Evolutionary conservation across 2,888 invertebrate genomes (phyloP), one percentile per base, ranked within the genome.

Genomic region (Noctua janthina): DNA sequence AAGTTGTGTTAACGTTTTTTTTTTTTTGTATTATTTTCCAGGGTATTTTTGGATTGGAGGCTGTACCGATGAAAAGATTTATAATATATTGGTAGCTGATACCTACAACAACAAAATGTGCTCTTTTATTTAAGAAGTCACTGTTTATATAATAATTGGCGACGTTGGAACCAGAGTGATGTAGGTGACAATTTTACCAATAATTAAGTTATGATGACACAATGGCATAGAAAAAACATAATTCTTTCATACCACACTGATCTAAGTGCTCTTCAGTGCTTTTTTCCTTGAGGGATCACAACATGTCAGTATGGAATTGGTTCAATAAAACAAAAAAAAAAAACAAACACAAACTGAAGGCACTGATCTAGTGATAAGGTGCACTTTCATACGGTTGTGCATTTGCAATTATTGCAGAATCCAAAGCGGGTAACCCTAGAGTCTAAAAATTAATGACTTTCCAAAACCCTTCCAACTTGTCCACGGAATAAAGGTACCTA

Each of bases 1-100:
- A 85, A 81, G 81, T 46, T 85, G 77, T 81, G 87, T 87, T 87
- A 87, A 81, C 82, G 35, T 35, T 35, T 35, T 35, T 35, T 35
- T 35, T 43, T 43, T 78, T 76, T 80, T 75, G 79, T 83, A 80
- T 84, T 82, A 85, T 76, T 70, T 43, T 84, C 72, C 81, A 76
- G 67, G 74, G 66, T 66, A 70, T 77, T 81, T 75, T 78, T 56
- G 49, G 35, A 64, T 62, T 59, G 46, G 35, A 59, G 23, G 72
- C 23, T 74, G 62, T 49, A 13, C 8, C 62, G 49, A 49, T 67
- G 71, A 49, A 7, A 15, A 51, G 49, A 39, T 81, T 54, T 66
- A 62, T 46, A 54, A 11, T 46, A 4, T n/a, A 68, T n/a, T 29
- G 1, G 23, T 43, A 43, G 39, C 17, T 46, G 46, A 7, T 46